Percentiles rank a stretch among this genome's conserved stretches.
These are phyloP conservation scores for Aegithalos caudatus DNA, from an alignment of 2,113 vertebrate genomes.

Conservation along the genomic window DNA sequence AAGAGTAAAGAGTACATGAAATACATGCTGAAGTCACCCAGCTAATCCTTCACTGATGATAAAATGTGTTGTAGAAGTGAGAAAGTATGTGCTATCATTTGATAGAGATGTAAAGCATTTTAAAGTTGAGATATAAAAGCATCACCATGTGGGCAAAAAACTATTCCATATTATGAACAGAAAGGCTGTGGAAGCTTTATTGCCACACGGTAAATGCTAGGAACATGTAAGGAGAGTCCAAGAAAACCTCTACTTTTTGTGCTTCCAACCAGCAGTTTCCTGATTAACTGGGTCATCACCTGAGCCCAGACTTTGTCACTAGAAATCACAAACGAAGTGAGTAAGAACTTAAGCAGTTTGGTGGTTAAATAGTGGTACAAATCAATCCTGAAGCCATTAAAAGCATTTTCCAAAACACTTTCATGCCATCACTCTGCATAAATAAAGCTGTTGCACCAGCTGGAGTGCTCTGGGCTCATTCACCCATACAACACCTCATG, in stretches of 20 bases:
- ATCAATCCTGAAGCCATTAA: slow-evolving; percentile 43
- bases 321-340: background rate
- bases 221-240: background rate
- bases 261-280: background rate
- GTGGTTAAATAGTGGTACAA: background rate
- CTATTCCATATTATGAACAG: background rate
- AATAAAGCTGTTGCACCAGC: slow-evolving; percentile 67
- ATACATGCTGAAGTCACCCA: background rate
- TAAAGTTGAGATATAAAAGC: background rate
- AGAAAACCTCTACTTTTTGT: background rate
- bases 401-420: slow-evolving; percentile 31
- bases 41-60: background rate
- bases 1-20: background rate
- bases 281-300: background rate
- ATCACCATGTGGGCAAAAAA: background rate
- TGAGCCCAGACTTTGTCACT: background rate
- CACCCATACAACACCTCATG: slow-evolving; percentile 46
- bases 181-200: background rate
- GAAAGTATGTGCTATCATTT: background rate
- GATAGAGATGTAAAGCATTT: background rate
- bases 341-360: background rate
- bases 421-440: slow-evolving; percentile 47
- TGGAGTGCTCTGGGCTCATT: slow-evolving; percentile 61
- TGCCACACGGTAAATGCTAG: background rate
- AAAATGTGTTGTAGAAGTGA: background rate